These are phyloP conservation scores for Fabriciana adippe DNA, from an alignment of 2,888 invertebrate genomes.

Conservation along the genomic window DNA sequence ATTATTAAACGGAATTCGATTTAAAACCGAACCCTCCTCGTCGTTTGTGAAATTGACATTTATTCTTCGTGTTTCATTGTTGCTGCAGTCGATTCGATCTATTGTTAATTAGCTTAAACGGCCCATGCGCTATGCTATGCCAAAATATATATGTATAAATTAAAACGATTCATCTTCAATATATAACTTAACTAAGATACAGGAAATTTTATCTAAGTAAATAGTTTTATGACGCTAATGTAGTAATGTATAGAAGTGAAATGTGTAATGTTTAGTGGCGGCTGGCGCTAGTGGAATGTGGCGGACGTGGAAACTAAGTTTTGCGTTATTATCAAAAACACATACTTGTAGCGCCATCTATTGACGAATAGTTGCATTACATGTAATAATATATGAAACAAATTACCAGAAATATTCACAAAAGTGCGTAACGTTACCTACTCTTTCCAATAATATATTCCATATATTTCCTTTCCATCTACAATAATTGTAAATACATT, in stretches of 20 bases:
- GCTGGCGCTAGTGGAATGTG: constrained; percentile 53
- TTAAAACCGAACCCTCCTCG: constrained; percentile 80
- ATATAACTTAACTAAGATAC: not conserved
- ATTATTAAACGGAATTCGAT: constrained; percentile 82
- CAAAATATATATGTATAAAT: constrained; percentile 40
- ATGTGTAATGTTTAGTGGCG: not conserved
- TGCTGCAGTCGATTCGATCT: constrained; percentile 78
- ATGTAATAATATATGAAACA: not conserved
- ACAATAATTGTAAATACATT: too few species aligned
- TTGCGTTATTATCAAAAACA: constrained; percentile 8
- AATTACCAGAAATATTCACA: too few species aligned
- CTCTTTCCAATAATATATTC: too few species aligned
- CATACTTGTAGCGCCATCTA: constrained; percentile 68
- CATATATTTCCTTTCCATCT: too few species aligned
- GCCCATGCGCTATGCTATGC: constrained; percentile 69
- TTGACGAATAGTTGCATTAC: constrained; percentile 62
- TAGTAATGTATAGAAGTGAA: too few species aligned
- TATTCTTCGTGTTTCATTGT: constrained; percentile 83
- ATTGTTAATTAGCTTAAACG: constrained; percentile 82
- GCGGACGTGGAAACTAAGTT: constrained; percentile 53
- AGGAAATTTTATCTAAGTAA: too few species aligned
- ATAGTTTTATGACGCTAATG: too few species aligned
- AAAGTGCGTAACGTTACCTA: too few species aligned
- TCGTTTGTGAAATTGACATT: constrained; percentile 82
- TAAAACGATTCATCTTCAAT: constrained; percentile 1